These are phyloP conservation scores for Drosophila pandora DNA, from an alignment of 1,140 invertebrate species.

Conservation along the genomic window DNA sequence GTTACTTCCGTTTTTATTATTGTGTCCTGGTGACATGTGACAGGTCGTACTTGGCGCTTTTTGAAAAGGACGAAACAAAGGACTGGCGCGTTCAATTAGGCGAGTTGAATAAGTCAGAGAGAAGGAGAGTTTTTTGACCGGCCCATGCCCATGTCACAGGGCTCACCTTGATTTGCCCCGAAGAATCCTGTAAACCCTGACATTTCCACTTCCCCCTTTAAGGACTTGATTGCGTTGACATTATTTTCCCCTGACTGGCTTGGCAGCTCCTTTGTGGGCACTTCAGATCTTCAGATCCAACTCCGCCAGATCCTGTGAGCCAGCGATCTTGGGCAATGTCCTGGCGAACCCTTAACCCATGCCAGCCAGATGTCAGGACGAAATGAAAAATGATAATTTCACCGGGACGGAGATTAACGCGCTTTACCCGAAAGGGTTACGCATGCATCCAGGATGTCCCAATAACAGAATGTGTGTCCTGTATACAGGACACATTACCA, in stretches of 20 bases:
- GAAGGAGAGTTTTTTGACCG: conserved; percentile 23
- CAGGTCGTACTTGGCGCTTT: conserved; percentile 50
- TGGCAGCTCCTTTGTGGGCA: conserved; percentile 54
- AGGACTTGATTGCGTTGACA: conserved; percentile 37
- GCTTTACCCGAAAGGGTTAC: conserved; percentile 75
- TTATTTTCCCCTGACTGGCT: conserved; percentile 40
- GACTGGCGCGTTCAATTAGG: conserved; percentile 38
- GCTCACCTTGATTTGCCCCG: conserved; percentile 44
- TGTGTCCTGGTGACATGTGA: conserved; percentile 69
- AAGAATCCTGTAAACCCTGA: conserved; percentile 13
- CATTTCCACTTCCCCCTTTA: conserved; percentile 68
- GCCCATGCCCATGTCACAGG: conserved; percentile 41
- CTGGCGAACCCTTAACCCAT: conserved; percentile 24
- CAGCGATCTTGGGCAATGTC: conserved; percentile 9
- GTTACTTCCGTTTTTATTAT: conserved; percentile 6
- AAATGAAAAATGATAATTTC: conserved; percentile 79
- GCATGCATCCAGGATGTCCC: conserved; percentile 52
- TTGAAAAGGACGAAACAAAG: conserved; percentile 41
- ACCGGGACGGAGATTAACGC: conserved; percentile 64
- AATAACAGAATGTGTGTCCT: conserved; percentile 55
- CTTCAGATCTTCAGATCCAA: conserved; percentile 47
- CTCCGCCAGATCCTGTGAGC: background rate
- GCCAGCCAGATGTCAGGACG: conserved; percentile 49
- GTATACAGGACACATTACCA: conserved; percentile 27
- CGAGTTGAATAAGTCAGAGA: conserved; percentile 47